Conservation (phyloP, 2,113 vertebrate species). For the Panthera uncia region DNA sequence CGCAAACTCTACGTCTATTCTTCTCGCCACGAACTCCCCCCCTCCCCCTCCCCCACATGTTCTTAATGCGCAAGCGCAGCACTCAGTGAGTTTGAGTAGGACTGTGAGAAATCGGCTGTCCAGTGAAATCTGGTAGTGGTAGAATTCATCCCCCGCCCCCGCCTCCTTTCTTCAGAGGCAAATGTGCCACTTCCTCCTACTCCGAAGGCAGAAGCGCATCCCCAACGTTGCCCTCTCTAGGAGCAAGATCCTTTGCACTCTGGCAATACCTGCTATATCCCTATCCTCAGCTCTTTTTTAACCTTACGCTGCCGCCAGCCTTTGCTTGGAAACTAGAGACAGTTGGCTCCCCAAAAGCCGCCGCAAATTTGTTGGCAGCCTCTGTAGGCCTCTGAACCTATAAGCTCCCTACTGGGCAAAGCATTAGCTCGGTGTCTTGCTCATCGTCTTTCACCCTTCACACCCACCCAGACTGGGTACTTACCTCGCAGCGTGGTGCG, state of each 20-base stretch:
- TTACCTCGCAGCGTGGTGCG: constrained; percentile 73
- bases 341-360: constrained; percentile 2
- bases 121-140: constrained; percentile 71
- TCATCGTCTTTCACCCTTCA: constrained; percentile 49
- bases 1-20: constrained; percentile 55
- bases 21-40: neutral
- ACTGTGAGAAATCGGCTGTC: constrained; percentile 68
- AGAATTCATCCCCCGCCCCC: constrained; percentile 35
- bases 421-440: constrained; percentile 21
- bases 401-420: constrained; percentile 26
- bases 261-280: constrained; percentile 9
- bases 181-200: constrained; percentile 27
- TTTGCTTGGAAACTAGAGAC: neutral
- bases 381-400: constrained; percentile 53
- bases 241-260: constrained; percentile 33
- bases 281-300: constrained; percentile 40
- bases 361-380: constrained; percentile 48
- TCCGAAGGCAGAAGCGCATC: neutral
- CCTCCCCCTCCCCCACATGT: neutral
- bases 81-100: constrained; percentile 2
- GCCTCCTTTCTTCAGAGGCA: constrained; percentile 33
- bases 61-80: constrained; percentile 64
- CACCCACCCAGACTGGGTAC: constrained; percentile 11
- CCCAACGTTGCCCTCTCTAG: neutral
- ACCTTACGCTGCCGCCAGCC: neutral